Evolutionary conservation across 2,888 invertebrate genomes (phyloP).

Genomic region (Lochmaea capreae): DNA sequence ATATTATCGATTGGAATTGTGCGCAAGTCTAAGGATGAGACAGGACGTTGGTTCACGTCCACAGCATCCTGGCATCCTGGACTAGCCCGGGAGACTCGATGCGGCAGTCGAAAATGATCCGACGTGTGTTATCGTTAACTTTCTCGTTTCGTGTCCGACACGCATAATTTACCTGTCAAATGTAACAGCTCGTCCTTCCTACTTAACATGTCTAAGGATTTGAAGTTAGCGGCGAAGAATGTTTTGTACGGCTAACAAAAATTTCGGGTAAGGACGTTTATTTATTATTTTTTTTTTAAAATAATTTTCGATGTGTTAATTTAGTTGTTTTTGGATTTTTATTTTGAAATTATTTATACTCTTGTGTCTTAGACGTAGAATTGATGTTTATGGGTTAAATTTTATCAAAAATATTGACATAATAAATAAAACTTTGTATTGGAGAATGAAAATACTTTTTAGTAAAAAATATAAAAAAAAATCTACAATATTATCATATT

Average conservation of each 20-base stretch:
- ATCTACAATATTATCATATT: too few relatives aligned
- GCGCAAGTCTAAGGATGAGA: conserved; percentile 59
- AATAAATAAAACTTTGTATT: too few relatives aligned
- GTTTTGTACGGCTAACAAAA: background rate
- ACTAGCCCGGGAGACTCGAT: conserved; percentile 62
- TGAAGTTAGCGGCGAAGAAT: background rate
- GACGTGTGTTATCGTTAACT: conserved; percentile 34
- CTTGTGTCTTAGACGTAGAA: too few relatives aligned
- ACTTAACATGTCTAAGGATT: conserved; percentile 2
- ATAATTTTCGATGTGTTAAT: background rate
- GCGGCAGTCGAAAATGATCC: conserved; percentile 61
- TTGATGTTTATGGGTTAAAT: too few relatives aligned
- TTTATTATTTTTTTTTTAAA: background rate
- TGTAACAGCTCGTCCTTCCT: background rate
- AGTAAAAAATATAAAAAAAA: too few relatives aligned
- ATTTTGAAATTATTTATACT: too few relatives aligned
- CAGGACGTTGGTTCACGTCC: conserved; percentile 59
- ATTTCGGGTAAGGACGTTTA: conserved; percentile 9
- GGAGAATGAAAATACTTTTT: too few relatives aligned
- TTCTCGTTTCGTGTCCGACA: background rate
- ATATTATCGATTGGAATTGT: conserved; percentile 61
- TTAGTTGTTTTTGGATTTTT: too few relatives aligned
- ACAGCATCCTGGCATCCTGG: conserved; percentile 60
- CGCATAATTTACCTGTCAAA: conserved; percentile 11
- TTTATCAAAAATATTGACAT: too few relatives aligned